These are phyloP conservation scores for Coelopa frigida DNA, from an alignment of 1,140 invertebrate genomes.

Conservation along the genomic window DNA sequence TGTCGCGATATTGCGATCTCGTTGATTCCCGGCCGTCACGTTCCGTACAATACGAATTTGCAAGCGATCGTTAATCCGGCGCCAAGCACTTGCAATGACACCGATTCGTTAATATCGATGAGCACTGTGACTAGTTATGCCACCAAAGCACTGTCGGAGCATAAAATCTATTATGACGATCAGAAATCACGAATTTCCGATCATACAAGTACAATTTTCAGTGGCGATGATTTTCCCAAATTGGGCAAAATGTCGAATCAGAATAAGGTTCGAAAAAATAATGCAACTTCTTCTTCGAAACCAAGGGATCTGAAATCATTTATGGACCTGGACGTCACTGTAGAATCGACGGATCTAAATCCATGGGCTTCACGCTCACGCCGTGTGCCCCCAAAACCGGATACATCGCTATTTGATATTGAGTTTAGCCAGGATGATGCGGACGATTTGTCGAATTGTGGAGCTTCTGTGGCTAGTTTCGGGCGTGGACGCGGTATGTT, in stretches of 20 bases:
- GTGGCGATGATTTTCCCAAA: not conserved
- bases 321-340: no score
- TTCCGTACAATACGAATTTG: constrained; percentile 10
- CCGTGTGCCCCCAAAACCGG: constrained; percentile 8
- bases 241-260: no score
- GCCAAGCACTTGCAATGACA: constrained; percentile 8
- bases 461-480: constrained; percentile 1
- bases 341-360: constrained; percentile 3
- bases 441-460: constrained; percentile 1
- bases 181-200: constrained; percentile 8
- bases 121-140: constrained; percentile 9
- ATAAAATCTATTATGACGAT: constrained; percentile 12
- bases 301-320: no score
- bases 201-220: not conserved
- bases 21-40: constrained; percentile 20
- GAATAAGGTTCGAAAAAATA: no score
- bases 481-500: constrained; percentile 7
- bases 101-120: constrained; percentile 9
- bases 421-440: constrained; percentile 1
- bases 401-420: constrained; percentile 11
- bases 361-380: constrained; percentile 11
- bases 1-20: constrained; percentile 29
- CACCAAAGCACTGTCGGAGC: constrained; percentile 10
- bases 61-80: constrained; percentile 11
- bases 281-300: no score